Base-by-base conservation (phyloP, 1,140 invertebrate species). In the Drepana arcuata region DNA sequence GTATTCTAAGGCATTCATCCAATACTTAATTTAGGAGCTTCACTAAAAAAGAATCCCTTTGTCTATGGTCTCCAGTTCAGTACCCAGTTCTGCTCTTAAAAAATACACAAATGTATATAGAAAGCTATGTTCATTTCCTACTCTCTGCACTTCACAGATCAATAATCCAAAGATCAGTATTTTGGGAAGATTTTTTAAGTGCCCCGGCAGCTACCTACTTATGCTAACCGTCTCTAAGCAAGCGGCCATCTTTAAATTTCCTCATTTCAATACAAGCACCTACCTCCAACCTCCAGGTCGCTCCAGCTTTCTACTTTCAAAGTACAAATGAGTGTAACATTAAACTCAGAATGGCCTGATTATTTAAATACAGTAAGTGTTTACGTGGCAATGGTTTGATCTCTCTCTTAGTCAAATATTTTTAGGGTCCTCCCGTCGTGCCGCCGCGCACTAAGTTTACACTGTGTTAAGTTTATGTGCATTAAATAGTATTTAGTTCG, bases 341-440 rank as follows among this genome's bases (percentile, higher is more conserved):
- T 41, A 32, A 53, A 54, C 52, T 52, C 50, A 35, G 29, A 48
- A 57, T 53, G 53, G 56, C 60, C 60, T 63, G 48, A 59, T 53
- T 48, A 46, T 47, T 67, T 84, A 84, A 21, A n/a, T 85, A 82
- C 84, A 86, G 84, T 88, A 86, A 69, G 69, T 49, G 39, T 37
- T 64, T 67, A 66, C 49, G 87, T 89, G 88, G 88, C 88, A 90
- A 89, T 89, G 87, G 88, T 88, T 89, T 89, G 88, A 89, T 89
- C 88, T 86, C 85, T 89, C 84, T 88, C 87, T 88, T 89, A 89
- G 87, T 89, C 87, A 89, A 84, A 85, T 84, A 84, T 85, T 75
- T 68, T 83, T 75, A 80, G 82, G 71, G 75, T 65, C 77, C 77
- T 58, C 67, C 66, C 66, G 52, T 56, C 34, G 38, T 37, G 38